Evolutionary conservation across 2,888 invertebrate species (phyloP).

Genomic region (Heliconius cydno): DNA sequence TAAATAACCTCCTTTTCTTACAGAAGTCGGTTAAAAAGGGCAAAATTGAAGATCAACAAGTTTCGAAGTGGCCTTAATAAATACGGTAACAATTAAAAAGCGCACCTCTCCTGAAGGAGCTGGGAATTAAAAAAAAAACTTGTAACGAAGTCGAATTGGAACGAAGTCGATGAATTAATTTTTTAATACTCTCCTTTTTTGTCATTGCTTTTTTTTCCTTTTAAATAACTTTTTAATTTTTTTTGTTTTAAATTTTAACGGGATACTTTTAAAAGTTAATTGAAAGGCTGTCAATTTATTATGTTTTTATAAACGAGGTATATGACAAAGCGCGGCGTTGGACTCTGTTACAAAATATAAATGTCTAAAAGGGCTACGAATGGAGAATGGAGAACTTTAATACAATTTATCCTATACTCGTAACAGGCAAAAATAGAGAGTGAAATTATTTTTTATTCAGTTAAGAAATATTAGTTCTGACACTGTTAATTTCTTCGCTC

Average conservation of each 20-base stretch:
- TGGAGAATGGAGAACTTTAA: too few relatives aligned
- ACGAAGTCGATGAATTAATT: conserved; percentile 70
- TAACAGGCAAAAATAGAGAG: too few relatives aligned
- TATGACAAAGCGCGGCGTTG: background rate
- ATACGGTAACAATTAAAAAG: conserved; percentile 47
- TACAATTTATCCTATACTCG: too few relatives aligned
- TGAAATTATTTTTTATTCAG: background rate
- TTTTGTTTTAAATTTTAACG: background rate
- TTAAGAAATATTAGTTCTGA: background rate
- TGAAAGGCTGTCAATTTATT: background rate
- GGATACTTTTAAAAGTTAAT: background rate
- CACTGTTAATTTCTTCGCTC: too few relatives aligned
- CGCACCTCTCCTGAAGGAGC: conserved; percentile 44
- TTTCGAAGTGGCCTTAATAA: conserved; percentile 42
- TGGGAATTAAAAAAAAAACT: conserved; percentile 55
- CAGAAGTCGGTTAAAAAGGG: background rate
- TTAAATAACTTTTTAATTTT: conserved; percentile 33
- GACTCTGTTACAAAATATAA: background rate
- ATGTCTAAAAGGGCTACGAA: too few relatives aligned
- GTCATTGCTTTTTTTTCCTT: conserved; percentile 47
- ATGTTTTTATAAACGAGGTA: background rate
- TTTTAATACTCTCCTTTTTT: conserved; percentile 53
- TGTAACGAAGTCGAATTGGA: conserved; percentile 51
- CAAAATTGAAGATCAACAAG: conserved; percentile 46
- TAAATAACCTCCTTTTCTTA: too few relatives aligned